phyloP scores from a whole-genome alignment of 2,113 vertebrate species.

The Malurus elegans region DNA sequence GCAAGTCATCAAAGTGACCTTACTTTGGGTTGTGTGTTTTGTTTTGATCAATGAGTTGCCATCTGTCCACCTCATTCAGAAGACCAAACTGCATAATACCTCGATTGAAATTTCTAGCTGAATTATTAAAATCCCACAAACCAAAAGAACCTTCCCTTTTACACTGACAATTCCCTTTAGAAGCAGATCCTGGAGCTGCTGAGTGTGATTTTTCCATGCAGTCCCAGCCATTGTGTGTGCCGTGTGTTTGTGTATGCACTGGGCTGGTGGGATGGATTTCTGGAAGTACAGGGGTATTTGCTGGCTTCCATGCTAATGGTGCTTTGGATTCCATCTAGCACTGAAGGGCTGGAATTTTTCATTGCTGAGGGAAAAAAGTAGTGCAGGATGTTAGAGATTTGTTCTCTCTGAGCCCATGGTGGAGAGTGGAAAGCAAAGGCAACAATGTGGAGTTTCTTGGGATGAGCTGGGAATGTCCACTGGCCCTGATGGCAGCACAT shows the following conservation, averaged over 20 bases:
- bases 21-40: slow-evolving; percentile 1
- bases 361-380: neutral
- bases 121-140: neutral
- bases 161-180: neutral
- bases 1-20: slow-evolving; percentile 24
- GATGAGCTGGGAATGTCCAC: fast-evolving
- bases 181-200: neutral
- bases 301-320: neutral
- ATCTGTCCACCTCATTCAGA: neutral
- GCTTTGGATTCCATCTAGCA: neutral
- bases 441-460: fast-evolving
- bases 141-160: neutral
- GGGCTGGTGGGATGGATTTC: neutral
- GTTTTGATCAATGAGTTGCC: neutral
- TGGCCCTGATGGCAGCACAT: fast-evolving
- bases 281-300: neutral
- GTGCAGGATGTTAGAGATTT: neutral
- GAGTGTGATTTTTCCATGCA: neutral
- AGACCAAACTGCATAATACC: neutral
- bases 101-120: neutral
- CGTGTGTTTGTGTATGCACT: neutral
- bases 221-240: neutral
- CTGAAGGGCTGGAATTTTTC: neutral
- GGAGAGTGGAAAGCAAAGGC: neutral
- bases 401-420: neutral